These are phyloP conservation scores for Lasiommata megera DNA, from an alignment of 2,888 invertebrate species.

Conservation along the genomic window DNA sequence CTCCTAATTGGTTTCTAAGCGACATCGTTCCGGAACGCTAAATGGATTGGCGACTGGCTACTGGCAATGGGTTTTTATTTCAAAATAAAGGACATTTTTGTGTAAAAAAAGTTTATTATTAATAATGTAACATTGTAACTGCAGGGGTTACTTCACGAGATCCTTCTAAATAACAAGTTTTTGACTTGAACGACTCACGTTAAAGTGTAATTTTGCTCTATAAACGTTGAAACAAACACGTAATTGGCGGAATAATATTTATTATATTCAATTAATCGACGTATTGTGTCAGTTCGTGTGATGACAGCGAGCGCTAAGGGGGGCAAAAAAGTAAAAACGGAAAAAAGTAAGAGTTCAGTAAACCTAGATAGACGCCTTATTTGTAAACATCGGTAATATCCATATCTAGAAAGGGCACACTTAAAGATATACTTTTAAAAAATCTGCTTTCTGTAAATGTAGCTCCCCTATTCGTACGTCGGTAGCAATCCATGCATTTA, in stretches of 20 bases:
- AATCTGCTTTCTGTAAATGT: too few relatives aligned
- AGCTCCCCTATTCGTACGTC: too few relatives aligned
- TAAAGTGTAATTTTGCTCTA: not conserved
- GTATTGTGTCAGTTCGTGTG: constrained; percentile 30
- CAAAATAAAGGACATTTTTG: too few relatives aligned
- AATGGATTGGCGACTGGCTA: too few relatives aligned
- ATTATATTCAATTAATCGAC: constrained; percentile 31
- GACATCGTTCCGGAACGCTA: too few relatives aligned
- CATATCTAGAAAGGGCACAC: constrained; percentile 33
- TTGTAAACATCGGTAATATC: constrained; percentile 64
- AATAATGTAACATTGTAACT: too few relatives aligned
- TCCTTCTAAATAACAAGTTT: not conserved
- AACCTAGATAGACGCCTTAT: constrained; percentile 55
- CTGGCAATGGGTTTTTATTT: too few relatives aligned
- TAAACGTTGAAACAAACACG: not conserved
- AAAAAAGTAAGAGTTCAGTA: constrained; percentile 47
- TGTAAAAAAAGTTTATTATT: too few relatives aligned
- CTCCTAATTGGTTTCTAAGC: too few relatives aligned
- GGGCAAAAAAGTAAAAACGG: constrained; percentile 30
- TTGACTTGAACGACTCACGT: not conserved
- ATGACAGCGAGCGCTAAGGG: constrained; percentile 17
- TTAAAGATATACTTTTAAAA: constrained; percentile 27
- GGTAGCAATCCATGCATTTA: too few relatives aligned
- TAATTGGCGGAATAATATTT: constrained; percentile 21
- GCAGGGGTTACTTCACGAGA: too few relatives aligned